Evolutionary conservation across 2,888 invertebrate species (phyloP).

Genomic region (Eudemis profundana): DNA sequence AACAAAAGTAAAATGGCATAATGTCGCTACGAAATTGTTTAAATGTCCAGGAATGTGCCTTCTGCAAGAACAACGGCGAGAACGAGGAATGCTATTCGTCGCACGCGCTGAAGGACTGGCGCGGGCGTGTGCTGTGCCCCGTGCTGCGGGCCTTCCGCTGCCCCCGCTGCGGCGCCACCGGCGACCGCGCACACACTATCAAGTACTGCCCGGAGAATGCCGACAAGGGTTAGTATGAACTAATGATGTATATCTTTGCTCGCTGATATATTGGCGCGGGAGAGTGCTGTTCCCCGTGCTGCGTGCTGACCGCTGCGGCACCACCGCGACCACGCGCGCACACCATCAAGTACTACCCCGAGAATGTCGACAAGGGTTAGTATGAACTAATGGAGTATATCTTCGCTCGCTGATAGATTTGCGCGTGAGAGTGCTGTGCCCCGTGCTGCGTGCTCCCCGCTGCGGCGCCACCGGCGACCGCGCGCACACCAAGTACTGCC

Average conservation of each 20-base stretch:
- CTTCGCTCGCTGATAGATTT: conserved; percentile 65
- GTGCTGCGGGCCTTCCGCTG: conserved; percentile 89
- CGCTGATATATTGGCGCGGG: conserved; percentile 81
- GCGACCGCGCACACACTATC: conserved; percentile 89
- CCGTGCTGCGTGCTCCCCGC: conserved; percentile 87
- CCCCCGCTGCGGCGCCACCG: conserved; percentile 89
- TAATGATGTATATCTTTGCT: no score
- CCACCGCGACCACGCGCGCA: conserved; percentile 90
- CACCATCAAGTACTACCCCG: conserved; percentile 80
- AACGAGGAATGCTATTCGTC: conserved; percentile 86
- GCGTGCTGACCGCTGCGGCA: conserved; percentile 86
- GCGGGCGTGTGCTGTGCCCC: conserved; percentile 89
- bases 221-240: conserved; percentile 59
- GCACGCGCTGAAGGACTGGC: conserved; percentile 88
- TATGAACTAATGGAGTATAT: no score
- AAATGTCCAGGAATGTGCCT: conserved; percentile 86
- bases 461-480: conserved; percentile 89
- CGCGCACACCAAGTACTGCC: conserved; percentile 87
- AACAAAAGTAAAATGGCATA: no score
- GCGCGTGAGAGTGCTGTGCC: conserved; percentile 87
- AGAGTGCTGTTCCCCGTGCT: conserved; percentile 89
- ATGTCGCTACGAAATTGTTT: no score
- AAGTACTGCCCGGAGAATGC: conserved; percentile 71
- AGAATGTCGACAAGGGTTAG: conserved; percentile 60
- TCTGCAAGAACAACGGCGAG: conserved; percentile 92